Evolutionary conservation across 2,888 invertebrate genomes (phyloP).

Genomic region (Deilephila porcellus): DNA sequence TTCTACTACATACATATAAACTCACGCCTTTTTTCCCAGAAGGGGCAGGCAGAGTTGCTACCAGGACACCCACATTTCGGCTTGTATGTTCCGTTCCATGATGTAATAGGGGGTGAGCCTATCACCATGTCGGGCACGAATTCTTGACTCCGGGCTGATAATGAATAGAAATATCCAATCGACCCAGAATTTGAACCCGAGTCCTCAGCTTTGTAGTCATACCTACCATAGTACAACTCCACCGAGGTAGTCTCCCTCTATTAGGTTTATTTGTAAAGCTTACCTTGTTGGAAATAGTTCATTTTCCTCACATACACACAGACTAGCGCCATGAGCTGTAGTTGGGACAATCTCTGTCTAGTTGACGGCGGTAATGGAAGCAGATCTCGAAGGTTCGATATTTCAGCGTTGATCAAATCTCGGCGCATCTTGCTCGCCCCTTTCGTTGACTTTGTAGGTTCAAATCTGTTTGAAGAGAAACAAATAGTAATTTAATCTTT

Average conservation of each 20-base stretch:
- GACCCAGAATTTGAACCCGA: no score
- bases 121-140: no score
- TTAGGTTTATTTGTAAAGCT: neutral
- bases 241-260: neutral
- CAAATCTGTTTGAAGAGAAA: constrained; percentile 86
- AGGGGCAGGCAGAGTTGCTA: no score
- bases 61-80: no score
- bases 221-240: no score
- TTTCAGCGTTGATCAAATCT: constrained; percentile 99
- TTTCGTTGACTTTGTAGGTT: constrained; percentile 98
- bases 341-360: constrained; percentile 97
- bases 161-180: no score
- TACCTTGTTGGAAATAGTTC: constrained; percentile 96
- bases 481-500: neutral
- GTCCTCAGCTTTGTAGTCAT: no score
- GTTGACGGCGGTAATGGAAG: constrained; percentile 98
- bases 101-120: no score
- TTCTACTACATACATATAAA: no score
- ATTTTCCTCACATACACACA: constrained; percentile 99
- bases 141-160: no score
- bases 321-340: constrained; percentile 99
- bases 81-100: no score
- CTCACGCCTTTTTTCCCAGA: no score
- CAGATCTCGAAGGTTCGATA: constrained; percentile 97
- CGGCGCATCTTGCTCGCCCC: constrained; percentile 99